phyloP scores from a whole-genome alignment of 2,888 invertebrate genomes.

The Diabrotica balteata region DNA sequence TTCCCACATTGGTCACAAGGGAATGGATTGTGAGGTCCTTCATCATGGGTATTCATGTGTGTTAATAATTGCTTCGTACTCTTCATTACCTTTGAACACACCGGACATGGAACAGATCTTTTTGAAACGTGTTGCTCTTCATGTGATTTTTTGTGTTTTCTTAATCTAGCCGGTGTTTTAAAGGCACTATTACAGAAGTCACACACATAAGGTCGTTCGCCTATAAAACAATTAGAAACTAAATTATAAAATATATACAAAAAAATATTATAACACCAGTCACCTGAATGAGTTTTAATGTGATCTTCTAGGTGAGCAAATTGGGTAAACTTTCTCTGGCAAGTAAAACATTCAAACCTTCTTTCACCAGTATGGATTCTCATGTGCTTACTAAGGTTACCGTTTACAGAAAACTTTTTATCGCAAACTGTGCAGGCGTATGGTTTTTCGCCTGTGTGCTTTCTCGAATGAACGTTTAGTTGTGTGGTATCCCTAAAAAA shows the following conservation, averaged over 20 bases:
- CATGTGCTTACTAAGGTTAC: slow-evolving; percentile 55
- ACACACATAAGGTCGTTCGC: slow-evolving; percentile 52
- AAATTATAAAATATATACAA: background rate
- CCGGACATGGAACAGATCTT: slow-evolving; percentile 48
- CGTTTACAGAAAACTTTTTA: slow-evolving; percentile 55
- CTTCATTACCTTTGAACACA: slow-evolving; percentile 49
- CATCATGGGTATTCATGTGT: slow-evolving; percentile 50
- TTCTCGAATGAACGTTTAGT: slow-evolving; percentile 52
- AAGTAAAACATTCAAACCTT: slow-evolving; percentile 52
- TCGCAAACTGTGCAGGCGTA: slow-evolving; percentile 51
- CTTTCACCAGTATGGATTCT: slow-evolving; percentile 53
- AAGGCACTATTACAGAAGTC: slow-evolving; percentile 53
- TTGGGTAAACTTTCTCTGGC: slow-evolving; percentile 54
- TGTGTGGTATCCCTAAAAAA: slow-evolving; percentile 54
- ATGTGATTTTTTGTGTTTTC: slow-evolving; percentile 52
- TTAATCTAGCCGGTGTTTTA: slow-evolving; percentile 52
- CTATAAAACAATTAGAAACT: slow-evolving; percentile 29
- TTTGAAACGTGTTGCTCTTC: slow-evolving; percentile 43
- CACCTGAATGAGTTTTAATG: slow-evolving; percentile 53
- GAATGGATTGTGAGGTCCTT: slow-evolving; percentile 46
- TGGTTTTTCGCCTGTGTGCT: slow-evolving; percentile 56
- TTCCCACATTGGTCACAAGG: slow-evolving; percentile 52
- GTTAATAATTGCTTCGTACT: slow-evolving; percentile 48
- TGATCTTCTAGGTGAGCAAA: slow-evolving; percentile 56
- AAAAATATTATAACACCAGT: background rate